phyloP scores from a whole-genome alignment of 2,797 vertebrate genomes.

The Leptoclinus maculatus region DNA sequence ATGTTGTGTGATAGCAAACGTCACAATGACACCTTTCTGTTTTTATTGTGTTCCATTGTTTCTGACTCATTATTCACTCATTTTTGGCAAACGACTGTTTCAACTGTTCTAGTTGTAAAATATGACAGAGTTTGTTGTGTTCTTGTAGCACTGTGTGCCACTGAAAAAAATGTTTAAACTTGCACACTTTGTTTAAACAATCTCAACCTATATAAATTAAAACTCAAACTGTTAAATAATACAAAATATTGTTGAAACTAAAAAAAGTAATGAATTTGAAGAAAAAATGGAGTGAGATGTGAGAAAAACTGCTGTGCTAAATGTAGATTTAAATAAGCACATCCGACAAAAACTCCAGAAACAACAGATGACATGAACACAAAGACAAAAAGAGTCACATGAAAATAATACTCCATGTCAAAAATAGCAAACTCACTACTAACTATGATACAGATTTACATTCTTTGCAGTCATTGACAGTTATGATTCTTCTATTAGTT shows the following conservation, averaged over 20 bases:
- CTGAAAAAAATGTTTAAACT: no score
- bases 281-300: no score
- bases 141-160: no score
- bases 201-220: neutral
- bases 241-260: no score
- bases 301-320: slow-evolving; percentile 40
- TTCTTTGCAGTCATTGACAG: slow-evolving; percentile 71
- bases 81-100: no score
- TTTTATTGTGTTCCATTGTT: no score
- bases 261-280: no score
- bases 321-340: slow-evolving; percentile 83
- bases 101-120: no score
- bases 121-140: neutral
- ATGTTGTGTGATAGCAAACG: no score
- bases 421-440: slow-evolving; percentile 70
- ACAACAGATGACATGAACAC: slow-evolving; percentile 63
- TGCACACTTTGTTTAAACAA: neutral
- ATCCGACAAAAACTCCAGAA: slow-evolving; percentile 89
- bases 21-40: no score
- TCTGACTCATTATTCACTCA: no score
- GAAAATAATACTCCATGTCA: slow-evolving; percentile 70
- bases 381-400: slow-evolving; percentile 59
- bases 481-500: slow-evolving; percentile 49
- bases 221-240: no score
- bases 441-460: slow-evolving; percentile 80